Conservation (phyloP, 2,113 vertebrate species). For the Promerops cafer region DNA sequence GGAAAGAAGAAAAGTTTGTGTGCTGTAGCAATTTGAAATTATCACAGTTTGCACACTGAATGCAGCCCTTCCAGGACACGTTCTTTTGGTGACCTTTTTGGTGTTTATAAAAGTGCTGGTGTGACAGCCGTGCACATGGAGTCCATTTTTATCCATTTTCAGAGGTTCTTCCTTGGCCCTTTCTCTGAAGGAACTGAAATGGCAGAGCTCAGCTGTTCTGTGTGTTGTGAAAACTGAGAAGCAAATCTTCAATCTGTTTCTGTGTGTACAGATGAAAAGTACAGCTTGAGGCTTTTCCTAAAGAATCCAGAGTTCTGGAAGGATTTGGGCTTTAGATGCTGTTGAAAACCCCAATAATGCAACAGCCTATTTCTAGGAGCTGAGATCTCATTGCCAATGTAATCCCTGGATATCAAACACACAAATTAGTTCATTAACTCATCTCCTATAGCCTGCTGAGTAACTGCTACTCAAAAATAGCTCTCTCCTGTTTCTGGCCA, state of each 20-base stretch:
- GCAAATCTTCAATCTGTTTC: background rate
- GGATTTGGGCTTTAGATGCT: background rate
- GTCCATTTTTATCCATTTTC: background rate
- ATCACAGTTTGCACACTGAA: background rate
- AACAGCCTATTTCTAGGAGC: background rate
- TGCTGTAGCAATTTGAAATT: background rate
- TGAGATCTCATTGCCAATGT: background rate
- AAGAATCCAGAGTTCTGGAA: background rate
- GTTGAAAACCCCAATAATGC: background rate
- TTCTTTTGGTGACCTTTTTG: background rate
- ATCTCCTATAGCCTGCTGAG: background rate
- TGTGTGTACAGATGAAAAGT: background rate
- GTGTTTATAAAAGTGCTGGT: background rate
- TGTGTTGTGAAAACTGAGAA: background rate
- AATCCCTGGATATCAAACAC: background rate
- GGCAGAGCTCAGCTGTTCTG: background rate
- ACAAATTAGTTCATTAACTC: background rate
- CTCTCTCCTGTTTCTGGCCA: background rate
- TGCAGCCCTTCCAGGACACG: background rate
- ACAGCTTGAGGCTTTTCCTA: background rate
- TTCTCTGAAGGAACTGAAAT: background rate
- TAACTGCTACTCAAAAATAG: background rate
- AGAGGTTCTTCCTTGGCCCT: background rate
- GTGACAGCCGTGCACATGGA: background rate
- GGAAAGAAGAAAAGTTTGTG: constrained; percentile 42